Percentiles rank a stretch among this genome's conserved stretches.
These are phyloP conservation scores for Phenacoccus solenopsis DNA, from an alignment of 1,140 invertebrate species.

Conservation along the genomic window DNA sequence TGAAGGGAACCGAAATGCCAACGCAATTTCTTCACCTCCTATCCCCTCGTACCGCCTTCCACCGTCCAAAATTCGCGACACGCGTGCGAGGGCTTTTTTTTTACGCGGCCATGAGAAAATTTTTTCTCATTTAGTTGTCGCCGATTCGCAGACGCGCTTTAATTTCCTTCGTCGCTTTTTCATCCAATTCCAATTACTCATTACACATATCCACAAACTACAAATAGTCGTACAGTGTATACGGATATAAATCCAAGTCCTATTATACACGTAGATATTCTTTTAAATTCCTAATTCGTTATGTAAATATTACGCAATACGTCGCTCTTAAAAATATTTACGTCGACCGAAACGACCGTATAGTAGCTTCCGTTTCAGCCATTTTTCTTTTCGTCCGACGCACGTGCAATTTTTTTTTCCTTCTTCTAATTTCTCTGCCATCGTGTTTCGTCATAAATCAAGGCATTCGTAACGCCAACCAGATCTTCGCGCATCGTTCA, in stretches of 20 bases:
- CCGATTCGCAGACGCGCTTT: too few species aligned
- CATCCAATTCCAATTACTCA: too few species aligned
- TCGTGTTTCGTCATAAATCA: neutral
- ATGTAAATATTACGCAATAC: neutral
- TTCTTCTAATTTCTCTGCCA: too few species aligned
- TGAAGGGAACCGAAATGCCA: constrained; percentile 17
- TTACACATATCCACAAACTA: too few species aligned
- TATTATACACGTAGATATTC: too few species aligned
- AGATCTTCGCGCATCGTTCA: too few species aligned
- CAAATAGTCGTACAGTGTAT: too few species aligned
- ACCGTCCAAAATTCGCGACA: neutral
- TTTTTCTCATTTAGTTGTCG: too few species aligned
- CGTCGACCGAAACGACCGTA: too few species aligned
- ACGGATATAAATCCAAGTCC: too few species aligned
- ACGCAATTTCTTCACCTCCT: constrained; percentile 4
- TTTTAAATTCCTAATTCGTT: neutral
- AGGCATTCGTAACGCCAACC: too few species aligned
- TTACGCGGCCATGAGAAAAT: neutral
- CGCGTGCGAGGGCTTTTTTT: neutral
- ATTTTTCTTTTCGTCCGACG: neutral
- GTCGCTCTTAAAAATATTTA: neutral
- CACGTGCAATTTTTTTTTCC: neutral
- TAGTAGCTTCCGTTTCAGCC: neutral
- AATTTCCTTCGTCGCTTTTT: too few species aligned
- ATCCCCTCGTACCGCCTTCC: neutral